These are phyloP conservation scores for Aphidoletes aphidimyza DNA, from an alignment of 2,888 invertebrate species.

Conservation along the genomic window DNA sequence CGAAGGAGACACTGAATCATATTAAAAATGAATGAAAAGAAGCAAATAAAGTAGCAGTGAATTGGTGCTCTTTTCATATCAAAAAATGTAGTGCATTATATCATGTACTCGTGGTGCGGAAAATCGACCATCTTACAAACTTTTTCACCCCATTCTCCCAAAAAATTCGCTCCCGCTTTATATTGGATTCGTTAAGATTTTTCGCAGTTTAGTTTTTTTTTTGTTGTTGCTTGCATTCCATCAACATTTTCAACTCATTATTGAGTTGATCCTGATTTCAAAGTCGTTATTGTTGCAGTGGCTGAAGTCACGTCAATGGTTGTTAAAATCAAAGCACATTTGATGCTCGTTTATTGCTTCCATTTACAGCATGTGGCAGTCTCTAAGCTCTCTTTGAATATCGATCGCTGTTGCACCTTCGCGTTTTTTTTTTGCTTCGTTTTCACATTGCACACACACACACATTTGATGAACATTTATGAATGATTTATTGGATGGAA, in stretches of 20 bases:
- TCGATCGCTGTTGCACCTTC: neutral
- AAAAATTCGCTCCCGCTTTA: neutral
- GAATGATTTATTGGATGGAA: neutral
- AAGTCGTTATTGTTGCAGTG: no score
- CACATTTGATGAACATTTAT: neutral
- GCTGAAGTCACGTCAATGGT: no score
- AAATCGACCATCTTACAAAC: neutral
- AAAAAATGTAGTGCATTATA: neutral
- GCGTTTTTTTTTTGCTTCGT: neutral
- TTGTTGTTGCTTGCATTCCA: no score
- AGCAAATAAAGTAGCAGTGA: neutral
- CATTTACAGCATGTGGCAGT: no score
- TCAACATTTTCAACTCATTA: no score
- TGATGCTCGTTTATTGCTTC: no score
- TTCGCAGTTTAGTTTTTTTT: neutral
- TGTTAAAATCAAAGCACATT: no score
- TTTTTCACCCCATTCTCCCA: neutral
- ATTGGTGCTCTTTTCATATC: constrained; percentile 7
- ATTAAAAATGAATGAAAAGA: constrained; percentile 8
- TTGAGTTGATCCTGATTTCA: no score
- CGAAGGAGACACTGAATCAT: neutral
- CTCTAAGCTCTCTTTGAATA: neutral
- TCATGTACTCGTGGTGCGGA: neutral
- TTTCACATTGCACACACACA: no score
- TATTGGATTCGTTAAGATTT: neutral